These are phyloP conservation scores for Drosophila parthenogenetica DNA, from an alignment of 2,888 invertebrate genomes.

Conservation along the genomic window DNA sequence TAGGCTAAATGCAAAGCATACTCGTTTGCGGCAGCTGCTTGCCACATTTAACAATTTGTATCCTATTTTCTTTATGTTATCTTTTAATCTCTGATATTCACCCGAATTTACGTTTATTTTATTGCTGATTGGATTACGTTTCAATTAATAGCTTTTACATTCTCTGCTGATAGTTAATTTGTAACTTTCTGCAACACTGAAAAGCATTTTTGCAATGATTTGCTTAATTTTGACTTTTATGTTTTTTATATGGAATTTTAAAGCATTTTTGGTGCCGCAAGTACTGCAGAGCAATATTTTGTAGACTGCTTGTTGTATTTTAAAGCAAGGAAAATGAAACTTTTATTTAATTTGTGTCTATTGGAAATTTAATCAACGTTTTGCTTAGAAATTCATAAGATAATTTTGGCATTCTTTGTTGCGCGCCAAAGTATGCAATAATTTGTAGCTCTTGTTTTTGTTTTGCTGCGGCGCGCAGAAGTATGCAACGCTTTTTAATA, in stretches of 20 bases:
- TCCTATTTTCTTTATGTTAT: constrained; percentile 19
- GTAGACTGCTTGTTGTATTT: background rate
- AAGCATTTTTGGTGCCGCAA: background rate
- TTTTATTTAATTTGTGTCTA: background rate
- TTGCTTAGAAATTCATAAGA: background rate
- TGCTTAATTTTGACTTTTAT: background rate
- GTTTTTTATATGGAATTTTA: background rate
- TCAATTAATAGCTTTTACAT: background rate
- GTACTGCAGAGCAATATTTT: background rate
- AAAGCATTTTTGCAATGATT: background rate
- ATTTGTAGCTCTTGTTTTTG: background rate
- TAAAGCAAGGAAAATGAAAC: no score
- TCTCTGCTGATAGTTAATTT: background rate
- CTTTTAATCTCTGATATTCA: constrained; percentile 22
- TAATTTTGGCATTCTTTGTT: background rate
- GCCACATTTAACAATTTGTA: constrained; percentile 10
- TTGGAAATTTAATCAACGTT: constrained; percentile 1
- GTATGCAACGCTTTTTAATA: background rate
- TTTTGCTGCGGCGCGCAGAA: background rate
- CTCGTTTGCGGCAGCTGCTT: constrained; percentile 9
- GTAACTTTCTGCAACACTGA: background rate
- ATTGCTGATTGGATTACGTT: constrained; percentile 10
- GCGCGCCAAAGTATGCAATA: constrained; percentile 8
- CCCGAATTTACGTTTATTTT: background rate
- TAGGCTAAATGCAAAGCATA: constrained; percentile 21